Evolutionary conservation across 1,140 invertebrate species (phyloP).

Genomic region (Drosophila pectinifera): DNA sequence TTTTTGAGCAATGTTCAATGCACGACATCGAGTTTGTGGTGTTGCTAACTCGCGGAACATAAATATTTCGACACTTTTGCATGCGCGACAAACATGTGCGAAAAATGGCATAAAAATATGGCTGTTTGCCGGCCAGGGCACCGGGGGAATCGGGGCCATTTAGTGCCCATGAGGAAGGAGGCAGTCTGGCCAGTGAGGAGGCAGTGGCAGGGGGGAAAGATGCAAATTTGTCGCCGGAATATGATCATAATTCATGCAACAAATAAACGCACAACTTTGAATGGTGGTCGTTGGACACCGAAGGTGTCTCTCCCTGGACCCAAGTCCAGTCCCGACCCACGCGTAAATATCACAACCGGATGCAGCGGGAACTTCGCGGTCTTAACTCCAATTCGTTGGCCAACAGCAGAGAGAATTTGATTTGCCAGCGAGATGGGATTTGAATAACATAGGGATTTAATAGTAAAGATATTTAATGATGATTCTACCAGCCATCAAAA

Average conservation of each 20-base stretch:
- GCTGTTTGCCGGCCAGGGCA: constrained; percentile 40
- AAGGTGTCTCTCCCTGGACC: constrained; percentile 21
- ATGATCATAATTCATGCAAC: constrained; percentile 84
- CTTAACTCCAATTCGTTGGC: constrained; percentile 45
- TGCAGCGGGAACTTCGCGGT: constrained; percentile 26
- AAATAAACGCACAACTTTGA: constrained; percentile 69
- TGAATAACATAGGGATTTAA: background rate
- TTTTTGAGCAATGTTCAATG: constrained; percentile 76
- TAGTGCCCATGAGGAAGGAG: constrained; percentile 33
- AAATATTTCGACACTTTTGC: constrained; percentile 84
- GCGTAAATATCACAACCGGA: constrained; percentile 44
- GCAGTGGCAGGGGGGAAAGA: constrained; percentile 5
- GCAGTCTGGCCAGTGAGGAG: background rate
- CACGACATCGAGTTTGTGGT: constrained; percentile 65
- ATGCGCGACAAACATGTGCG: constrained; percentile 73
- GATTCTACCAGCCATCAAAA: background rate
- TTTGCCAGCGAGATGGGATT: background rate
- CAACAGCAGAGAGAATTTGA: constrained; percentile 15
- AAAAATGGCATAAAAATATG: constrained; percentile 82
- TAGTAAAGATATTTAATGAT: background rate
- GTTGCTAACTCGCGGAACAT: constrained; percentile 75
- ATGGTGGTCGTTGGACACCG: constrained; percentile 18
- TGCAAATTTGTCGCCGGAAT: constrained; percentile 71
- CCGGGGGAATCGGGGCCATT: constrained; percentile 45
- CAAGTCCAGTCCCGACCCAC: constrained; percentile 44